These are phyloP conservation scores for Gallinago media DNA, from an alignment of 2,113 vertebrate species.

Conservation along the genomic window DNA sequence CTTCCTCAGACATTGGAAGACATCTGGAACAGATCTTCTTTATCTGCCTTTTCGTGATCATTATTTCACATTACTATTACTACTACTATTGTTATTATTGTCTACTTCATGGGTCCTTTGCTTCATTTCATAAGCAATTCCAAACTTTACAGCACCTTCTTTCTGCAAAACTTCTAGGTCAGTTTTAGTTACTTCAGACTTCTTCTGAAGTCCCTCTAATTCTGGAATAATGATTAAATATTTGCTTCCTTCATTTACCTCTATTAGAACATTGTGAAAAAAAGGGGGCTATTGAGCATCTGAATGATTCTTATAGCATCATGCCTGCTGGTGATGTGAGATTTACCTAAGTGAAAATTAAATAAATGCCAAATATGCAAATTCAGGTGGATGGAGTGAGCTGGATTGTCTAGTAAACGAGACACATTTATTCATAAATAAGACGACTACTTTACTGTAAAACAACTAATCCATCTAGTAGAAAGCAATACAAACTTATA, in stretches of 20 bases:
- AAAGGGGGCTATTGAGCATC: accelerated
- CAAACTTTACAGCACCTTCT: background rate
- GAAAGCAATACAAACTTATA: background rate
- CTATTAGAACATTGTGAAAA: background rate
- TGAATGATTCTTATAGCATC: background rate
- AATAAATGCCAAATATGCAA: background rate
- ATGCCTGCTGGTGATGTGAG: background rate
- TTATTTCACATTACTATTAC: background rate
- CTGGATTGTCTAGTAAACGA: background rate
- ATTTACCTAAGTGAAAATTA: background rate
- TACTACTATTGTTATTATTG: background rate
- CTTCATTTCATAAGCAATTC: background rate
- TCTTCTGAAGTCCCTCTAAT: background rate
- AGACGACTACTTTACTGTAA: background rate
- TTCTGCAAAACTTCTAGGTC: background rate
- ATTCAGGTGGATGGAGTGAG: background rate
- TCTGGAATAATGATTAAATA: background rate
- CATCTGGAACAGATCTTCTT: background rate
- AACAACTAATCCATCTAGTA: background rate
- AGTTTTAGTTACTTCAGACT: background rate
- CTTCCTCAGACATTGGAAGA: background rate
- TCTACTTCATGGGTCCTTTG: background rate
- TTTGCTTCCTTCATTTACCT: background rate
- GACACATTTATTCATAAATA: background rate
- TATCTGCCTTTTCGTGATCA: background rate